Evolutionary conservation across 2,888 invertebrate genomes (phyloP), one percentile per base, ranked within the genome.

Genomic region (Timandra comae): DNA sequence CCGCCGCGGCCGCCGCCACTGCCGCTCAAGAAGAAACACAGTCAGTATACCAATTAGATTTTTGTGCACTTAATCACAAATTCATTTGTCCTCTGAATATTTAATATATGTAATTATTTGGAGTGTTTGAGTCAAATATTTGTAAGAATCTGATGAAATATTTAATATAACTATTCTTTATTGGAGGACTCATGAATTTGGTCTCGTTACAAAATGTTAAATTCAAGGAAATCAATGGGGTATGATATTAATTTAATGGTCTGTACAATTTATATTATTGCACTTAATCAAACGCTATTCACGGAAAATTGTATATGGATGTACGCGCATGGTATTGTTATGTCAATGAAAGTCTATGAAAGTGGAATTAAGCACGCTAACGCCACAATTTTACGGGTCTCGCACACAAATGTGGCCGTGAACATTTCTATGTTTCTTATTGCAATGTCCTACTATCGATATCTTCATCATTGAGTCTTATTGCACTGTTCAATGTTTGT

Each of bases 1-100:
- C 73, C 81, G 46, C 91, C 91, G 52, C 93, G 96, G 24, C 94
- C 96, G 43, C 97, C 97, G 42, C 97, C 97, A 29, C 84, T 97
- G 47, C 97, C 97, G 24, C 91, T 93, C 27, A 97, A 97, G 87
- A 96, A 96, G 81, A 93, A 94, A 78, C 94, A 97, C 88, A 97
- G 97, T 96, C 90, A 94, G 96, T 94, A 80, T 61, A 26, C 26
- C n/a, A n/a, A n/a, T n/a, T n/a, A n/a, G n/a, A n/a, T n/a, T n/a
- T n/a, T n/a, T n/a, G n/a, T n/a, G n/a, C n/a, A n/a, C n/a, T n/a
- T n/a, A n/a, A n/a, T n/a, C n/a, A n/a, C n/a, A n/a, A n/a, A n/a
- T n/a, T n/a, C n/a, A n/a, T n/a, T n/a, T n/a, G n/a, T n/a, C n/a
- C n/a, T n/a, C n/a, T n/a, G n/a, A n/a, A n/a, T n/a, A n/a, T n/a